These are phyloP conservation scores for Samia ricini DNA, from an alignment of 1,140 invertebrate species.

Conservation along the genomic window DNA sequence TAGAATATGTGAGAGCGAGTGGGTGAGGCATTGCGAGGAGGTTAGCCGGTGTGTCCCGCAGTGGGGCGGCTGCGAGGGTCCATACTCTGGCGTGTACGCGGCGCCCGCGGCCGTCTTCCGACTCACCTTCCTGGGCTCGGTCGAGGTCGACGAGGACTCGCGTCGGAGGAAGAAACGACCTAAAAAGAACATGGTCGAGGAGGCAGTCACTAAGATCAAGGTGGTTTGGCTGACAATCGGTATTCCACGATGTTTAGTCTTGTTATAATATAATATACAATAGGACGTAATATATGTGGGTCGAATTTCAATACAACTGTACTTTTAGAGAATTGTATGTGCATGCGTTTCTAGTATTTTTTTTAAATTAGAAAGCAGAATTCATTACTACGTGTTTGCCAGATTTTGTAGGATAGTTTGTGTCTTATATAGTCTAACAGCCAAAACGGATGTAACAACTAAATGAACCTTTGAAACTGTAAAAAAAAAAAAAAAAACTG, in stretches of 20 bases:
- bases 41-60: constrained; percentile 67
- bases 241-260: constrained; percentile 4
- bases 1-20: constrained; percentile 58
- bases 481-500: no score
- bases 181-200: constrained; percentile 96
- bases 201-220: constrained; percentile 98
- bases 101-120: constrained; percentile 86
- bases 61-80: constrained; percentile 69
- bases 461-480: not conserved
- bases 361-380: no score
- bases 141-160: constrained; percentile 90
- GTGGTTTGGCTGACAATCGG: constrained; percentile 77
- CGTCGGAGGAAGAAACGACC: constrained; percentile 84
- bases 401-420: no score
- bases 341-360: no score
- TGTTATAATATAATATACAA: not conserved
- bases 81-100: constrained; percentile 68
- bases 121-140: constrained; percentile 89
- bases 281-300: no score
- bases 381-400: no score
- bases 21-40: constrained; percentile 58
- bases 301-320: no score
- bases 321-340: no score
- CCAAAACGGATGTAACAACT: not conserved
- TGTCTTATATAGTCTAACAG: no score